Conservation (phyloP, 2,888 invertebrate species). For the Spodoptera exigua region DNA sequence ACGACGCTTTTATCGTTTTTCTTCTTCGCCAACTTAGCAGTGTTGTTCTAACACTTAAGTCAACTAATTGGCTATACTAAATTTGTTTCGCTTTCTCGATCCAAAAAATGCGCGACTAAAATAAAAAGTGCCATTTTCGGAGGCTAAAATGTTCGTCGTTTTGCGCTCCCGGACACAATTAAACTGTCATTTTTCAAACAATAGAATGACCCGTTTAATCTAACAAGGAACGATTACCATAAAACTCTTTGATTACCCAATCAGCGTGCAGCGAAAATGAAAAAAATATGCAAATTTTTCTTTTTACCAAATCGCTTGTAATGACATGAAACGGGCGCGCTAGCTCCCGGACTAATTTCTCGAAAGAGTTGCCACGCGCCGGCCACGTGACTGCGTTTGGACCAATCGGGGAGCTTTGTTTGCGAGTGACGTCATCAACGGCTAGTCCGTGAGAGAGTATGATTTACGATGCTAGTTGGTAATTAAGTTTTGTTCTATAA, state of each 20-base stretch:
- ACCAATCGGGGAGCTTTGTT: constrained; percentile 53
- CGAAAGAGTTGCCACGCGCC: constrained; percentile 57
- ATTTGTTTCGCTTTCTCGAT: background rate
- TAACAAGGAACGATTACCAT: constrained; percentile 48
- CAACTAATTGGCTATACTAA: no score
- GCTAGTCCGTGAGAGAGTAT: constrained; percentile 58
- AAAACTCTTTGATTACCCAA: constrained; percentile 55
- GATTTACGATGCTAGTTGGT: constrained; percentile 57
- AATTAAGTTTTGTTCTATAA: constrained; percentile 54
- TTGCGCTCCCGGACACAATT: constrained; percentile 41
- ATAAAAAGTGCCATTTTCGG: constrained; percentile 23
- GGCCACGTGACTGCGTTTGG: constrained; percentile 57
- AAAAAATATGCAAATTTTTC: constrained; percentile 56
- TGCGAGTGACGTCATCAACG: constrained; percentile 53
- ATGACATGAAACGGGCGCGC: constrained; percentile 41
- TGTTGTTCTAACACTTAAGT: no score
- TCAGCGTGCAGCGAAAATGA: constrained; percentile 41
- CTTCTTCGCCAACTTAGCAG: no score
- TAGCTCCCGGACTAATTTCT: constrained; percentile 53
- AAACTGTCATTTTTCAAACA: constrained; percentile 44
- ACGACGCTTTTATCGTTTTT: no score
- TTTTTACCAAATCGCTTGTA: constrained; percentile 54
- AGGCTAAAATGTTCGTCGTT: constrained; percentile 32
- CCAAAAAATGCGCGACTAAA: constrained; percentile 22
- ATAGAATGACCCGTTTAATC: constrained; percentile 48